These are phyloP conservation scores for Delphinapterus leucas DNA, from an alignment of 2,113 vertebrate genomes.

Conservation along the genomic window DNA sequence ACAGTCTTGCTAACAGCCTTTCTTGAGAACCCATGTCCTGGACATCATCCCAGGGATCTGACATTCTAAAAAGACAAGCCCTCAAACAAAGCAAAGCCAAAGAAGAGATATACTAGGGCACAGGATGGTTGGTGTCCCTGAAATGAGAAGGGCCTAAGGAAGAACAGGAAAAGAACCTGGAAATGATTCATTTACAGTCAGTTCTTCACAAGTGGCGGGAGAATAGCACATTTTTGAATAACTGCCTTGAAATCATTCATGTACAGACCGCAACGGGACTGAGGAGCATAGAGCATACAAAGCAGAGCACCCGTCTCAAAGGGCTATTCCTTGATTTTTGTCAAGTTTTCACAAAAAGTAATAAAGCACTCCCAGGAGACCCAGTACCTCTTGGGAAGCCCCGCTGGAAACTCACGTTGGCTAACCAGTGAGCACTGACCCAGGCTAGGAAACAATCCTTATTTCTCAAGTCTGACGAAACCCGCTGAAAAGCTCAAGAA, in stretches of 20 bases:
- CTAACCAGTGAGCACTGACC: neutral
- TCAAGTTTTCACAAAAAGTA: slow-evolving; percentile 2
- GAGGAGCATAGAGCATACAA: neutral
- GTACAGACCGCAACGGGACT: neutral
- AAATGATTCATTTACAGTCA: neutral
- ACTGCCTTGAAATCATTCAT: neutral
- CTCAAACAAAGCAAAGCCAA: neutral
- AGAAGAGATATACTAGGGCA: neutral
- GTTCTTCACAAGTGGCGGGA: neutral
- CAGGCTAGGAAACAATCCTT: neutral
- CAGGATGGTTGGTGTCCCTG: neutral
- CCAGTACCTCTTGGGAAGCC: neutral
- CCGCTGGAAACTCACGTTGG: neutral
- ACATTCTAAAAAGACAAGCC: neutral
- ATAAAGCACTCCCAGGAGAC: neutral
- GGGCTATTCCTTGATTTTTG: neutral
- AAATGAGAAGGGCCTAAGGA: neutral
- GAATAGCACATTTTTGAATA: neutral
- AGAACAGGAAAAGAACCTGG: neutral
- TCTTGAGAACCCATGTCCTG: neutral
- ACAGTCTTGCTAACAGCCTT: neutral
- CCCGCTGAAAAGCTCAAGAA: neutral
- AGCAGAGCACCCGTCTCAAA: neutral
- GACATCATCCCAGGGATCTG: neutral
- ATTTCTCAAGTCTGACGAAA: neutral